Base-by-base conservation (phyloP, 2,888 invertebrate species). In the Seladonia tumulorum region DNA sequence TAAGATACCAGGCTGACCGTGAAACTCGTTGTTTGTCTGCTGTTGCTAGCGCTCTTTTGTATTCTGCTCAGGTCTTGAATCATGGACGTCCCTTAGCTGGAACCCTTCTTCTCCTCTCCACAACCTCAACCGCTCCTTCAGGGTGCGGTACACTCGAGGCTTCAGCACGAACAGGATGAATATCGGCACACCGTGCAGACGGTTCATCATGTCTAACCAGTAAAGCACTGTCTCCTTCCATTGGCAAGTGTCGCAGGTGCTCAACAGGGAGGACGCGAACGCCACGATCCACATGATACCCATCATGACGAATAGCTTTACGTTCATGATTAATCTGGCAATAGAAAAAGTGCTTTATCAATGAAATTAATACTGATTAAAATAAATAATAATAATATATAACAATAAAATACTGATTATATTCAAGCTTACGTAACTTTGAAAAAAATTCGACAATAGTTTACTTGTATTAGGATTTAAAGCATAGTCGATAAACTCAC, bases 231-330 rank as follows among this genome's bases (percentile, higher is more conserved):
- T 84, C 1, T 87, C 72, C 0, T 88, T 77, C 93, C 94, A 95
- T 0, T 77, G 0, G 5, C 91, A 78, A 14, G 88, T 47, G 1
- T 82, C 77, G 73, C 90, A 91, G n/a, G 86, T 72, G 29, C 89
- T 83, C 22, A 92, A 12, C 10, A 88, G 75, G 16, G 83, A 86
- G 0, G 90, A 86, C 7, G 87, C 94, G 93, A 94, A 94, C 95
- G 96, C 91, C 96, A 94, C 95, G 4, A 96, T 95, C 97, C 97
- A 98, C 0, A 97, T 96, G 0, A 97, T 96, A 0, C 98, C 98
- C 98, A 98, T 98, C 72, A 98, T 97, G 85, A 97, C 95, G 95
- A 97, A 97, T 1, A 98, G 95, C 93, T 98, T 98, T 0, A 97
- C 95, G 83, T 97, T 97, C 95, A 98, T 96, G 49, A 96, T 95